A percentile compares a stretch with the other conserved stretches of the same genome.
Evolutionary conservation across 2,888 invertebrate genomes (phyloP).

Genomic region (Bembecia ichneumoniformis): DNA sequence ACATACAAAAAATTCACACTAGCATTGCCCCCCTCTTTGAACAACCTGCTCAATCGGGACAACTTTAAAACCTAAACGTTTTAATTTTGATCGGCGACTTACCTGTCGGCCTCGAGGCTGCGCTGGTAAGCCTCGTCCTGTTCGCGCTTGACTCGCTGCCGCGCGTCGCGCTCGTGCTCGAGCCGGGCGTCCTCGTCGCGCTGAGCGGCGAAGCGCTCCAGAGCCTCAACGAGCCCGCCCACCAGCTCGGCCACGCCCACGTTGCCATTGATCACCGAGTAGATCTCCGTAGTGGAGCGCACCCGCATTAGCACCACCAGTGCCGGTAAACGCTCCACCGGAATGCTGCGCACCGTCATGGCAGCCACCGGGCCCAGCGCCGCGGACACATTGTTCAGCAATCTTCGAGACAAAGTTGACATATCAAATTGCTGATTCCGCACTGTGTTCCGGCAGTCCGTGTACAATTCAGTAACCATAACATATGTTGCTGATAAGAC

Average conservation of each 20-base stretch:
- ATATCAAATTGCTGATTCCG: not conserved
- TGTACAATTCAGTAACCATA: no score
- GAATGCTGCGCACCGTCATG: slow-evolving; percentile 86
- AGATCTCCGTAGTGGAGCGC: slow-evolving; percentile 90
- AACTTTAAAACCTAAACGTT: no score
- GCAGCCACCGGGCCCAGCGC: slow-evolving; percentile 88
- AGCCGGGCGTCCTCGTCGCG: slow-evolving; percentile 82
- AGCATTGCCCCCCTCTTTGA: no score
- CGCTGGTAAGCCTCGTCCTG: slow-evolving; percentile 95
- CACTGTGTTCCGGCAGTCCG: no score
- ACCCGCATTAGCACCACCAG: slow-evolving; percentile 91
- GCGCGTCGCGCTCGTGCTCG: slow-evolving; percentile 89
- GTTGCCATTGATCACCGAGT: slow-evolving; percentile 91
- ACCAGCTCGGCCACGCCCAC: slow-evolving; percentile 91
- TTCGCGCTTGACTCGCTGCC: slow-evolving; percentile 91
- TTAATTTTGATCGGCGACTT: slow-evolving; percentile 7
- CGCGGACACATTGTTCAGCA: slow-evolving; percentile 81
- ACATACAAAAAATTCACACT: no score
- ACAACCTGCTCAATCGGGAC: no score
- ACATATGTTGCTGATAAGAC: no score
- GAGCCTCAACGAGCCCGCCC: slow-evolving; percentile 87
- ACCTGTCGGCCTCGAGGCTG: slow-evolving; percentile 89
- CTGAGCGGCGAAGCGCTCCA: slow-evolving; percentile 88
- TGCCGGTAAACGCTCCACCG: slow-evolving; percentile 89
- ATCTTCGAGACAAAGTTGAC: slow-evolving; percentile 51